Percentiles rank a stretch among this genome's conserved stretches.
These are phyloP conservation scores for Ochlodes sylvanus DNA, from an alignment of 2,888 invertebrate species.

Conservation along the genomic window DNA sequence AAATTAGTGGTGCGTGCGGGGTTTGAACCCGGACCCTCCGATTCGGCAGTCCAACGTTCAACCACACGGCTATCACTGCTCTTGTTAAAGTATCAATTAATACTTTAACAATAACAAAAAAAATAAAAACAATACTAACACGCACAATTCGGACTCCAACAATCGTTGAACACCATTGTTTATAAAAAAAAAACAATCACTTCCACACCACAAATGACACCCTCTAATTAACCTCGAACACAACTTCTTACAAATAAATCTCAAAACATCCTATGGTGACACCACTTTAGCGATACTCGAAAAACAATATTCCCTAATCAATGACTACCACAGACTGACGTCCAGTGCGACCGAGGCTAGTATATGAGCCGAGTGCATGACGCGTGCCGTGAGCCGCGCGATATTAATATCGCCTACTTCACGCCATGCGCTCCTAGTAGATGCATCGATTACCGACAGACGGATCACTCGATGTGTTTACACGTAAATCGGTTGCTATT, in stretches of 20 bases:
- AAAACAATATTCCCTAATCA: not conserved
- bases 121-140: conserved; percentile 53
- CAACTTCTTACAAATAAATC: no score
- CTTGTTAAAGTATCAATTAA: no score
- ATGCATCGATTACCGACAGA: no score
- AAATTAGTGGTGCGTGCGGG: no score
- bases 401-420: conserved; percentile 74
- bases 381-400: conserved; percentile 47
- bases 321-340: not conserved
- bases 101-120: not conserved
- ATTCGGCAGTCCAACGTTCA: no score
- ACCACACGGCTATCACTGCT: no score
- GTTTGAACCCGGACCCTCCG: no score
- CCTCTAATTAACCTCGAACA: not conserved
- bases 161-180: conserved; percentile 74
- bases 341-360: not conserved
- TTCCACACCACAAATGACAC: not conserved
- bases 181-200: conserved; percentile 11
- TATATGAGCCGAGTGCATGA: not conserved
- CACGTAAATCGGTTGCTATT: no score
- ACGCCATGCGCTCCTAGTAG: conserved; percentile 43
- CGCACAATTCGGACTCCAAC: conserved; percentile 64
- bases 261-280: no score
- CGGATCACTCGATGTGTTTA: no score
- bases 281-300: not conserved